Percentiles rank a stretch among this genome's conserved stretches.
These are phyloP conservation scores for Brachypterus glaber DNA, from an alignment of 2,888 invertebrate genomes.

Conservation along the genomic window DNA sequence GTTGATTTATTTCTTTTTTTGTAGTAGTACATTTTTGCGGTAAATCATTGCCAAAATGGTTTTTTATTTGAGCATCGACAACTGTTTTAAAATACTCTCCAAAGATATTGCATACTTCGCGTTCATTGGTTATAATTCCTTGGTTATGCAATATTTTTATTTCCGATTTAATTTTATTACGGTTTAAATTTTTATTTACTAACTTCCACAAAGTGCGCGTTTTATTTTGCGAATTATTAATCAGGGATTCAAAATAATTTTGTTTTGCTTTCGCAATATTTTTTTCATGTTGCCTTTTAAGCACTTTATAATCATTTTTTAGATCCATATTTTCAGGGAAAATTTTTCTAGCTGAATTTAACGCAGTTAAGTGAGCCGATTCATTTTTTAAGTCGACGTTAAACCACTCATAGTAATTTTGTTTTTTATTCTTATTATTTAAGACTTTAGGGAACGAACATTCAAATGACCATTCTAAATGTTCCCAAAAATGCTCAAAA, in stretches of 20 bases:
- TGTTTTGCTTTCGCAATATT: background rate
- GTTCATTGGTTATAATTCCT: too few relatives aligned
- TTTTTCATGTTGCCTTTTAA: background rate
- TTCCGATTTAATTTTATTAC: background rate
- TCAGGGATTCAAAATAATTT: background rate
- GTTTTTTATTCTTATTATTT: too few relatives aligned
- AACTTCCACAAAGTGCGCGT: background rate
- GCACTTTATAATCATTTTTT: background rate
- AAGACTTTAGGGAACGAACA: background rate
- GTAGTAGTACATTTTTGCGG: too few relatives aligned
- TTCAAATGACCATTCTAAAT: background rate
- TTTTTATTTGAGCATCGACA: too few relatives aligned
- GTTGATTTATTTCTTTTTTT: too few relatives aligned
- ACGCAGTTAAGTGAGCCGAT: background rate
- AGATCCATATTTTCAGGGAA: background rate
- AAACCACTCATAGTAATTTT: background rate
- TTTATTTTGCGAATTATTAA: background rate
- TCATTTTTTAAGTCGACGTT: background rate
- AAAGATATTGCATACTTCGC: too few relatives aligned
- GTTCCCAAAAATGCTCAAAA: background rate
- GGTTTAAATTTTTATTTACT: background rate
- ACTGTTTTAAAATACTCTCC: too few relatives aligned
- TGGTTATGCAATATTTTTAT: too few relatives aligned
- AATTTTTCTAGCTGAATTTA: background rate
- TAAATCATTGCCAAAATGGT: too few relatives aligned